These are phyloP conservation scores for Ictidomys tridecemlineatus DNA, from an alignment of 2,113 vertebrate species.

Conservation along the genomic window DNA sequence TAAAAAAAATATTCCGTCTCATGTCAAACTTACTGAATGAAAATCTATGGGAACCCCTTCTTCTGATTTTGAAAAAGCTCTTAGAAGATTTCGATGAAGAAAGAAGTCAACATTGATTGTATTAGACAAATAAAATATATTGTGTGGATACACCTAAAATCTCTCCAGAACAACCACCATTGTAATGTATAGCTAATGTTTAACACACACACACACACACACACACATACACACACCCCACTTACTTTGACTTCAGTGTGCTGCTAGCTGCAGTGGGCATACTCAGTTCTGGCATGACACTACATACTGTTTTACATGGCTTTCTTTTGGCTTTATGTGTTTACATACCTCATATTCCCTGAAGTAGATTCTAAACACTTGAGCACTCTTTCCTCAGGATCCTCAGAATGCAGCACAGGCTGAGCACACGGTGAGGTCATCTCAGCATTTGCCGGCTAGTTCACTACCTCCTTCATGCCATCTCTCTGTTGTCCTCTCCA, in stretches of 20 bases:
- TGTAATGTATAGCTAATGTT: neutral
- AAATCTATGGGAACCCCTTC: neutral
- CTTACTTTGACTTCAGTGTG: neutral
- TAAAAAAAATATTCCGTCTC: slow-evolving; percentile 12
- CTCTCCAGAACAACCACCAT: neutral
- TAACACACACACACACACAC: neutral
- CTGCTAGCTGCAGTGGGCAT: neutral
- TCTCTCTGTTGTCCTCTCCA: neutral
- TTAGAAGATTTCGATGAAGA: neutral
- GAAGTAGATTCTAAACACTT: neutral
- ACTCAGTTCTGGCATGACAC: neutral
- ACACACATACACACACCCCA: neutral
- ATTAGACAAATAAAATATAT: neutral
- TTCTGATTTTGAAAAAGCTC: neutral
- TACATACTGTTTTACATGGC: neutral
- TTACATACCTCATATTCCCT: neutral
- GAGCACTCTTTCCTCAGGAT: neutral
- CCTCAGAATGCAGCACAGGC: neutral
- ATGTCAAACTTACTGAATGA: neutral
- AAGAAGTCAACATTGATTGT: neutral
- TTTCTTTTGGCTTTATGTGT: neutral
- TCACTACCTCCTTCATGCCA: neutral
- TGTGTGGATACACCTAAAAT: neutral
- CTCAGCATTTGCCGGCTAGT: neutral
- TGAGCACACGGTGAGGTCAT: rapidly evolving